phyloP scores from a whole-genome alignment of 2,888 invertebrate species.

The Acanthosoma haemorrhoidale region DNA sequence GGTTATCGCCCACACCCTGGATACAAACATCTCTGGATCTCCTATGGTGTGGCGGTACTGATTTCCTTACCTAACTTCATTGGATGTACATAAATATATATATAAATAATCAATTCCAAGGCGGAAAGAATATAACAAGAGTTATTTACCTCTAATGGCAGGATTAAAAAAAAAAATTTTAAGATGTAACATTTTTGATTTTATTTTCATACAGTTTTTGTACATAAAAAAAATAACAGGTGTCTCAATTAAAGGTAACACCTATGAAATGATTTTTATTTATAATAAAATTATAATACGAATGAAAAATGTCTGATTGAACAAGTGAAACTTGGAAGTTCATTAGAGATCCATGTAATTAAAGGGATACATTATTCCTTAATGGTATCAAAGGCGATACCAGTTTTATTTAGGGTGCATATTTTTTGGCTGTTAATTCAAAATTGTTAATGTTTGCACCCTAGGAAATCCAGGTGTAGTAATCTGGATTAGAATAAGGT shows the following conservation, averaged over 20 bases:
- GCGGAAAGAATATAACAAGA: no score
- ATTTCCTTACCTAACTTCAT: not conserved
- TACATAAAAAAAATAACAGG: not conserved
- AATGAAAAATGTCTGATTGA: not conserved
- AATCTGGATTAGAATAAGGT: not conserved
- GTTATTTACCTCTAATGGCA: not conserved
- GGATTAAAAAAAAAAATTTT: no score
- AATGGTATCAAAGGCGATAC: not conserved
- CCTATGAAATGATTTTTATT: not conserved
- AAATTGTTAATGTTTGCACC: not conserved
- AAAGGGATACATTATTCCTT: not conserved
- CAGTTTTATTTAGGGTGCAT: not conserved
- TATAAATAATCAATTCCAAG: not conserved
- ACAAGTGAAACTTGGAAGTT: not conserved
- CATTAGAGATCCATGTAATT: not conserved
- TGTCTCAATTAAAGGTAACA: not conserved
- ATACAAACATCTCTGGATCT: not conserved
- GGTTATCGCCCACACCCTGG: not conserved
- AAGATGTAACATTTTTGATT: not conserved
- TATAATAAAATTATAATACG: not conserved
- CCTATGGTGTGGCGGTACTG: not conserved
- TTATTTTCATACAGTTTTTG: slow-evolving; percentile 1
- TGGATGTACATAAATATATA: not conserved
- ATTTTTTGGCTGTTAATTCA: not conserved
- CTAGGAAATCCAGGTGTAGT: slow-evolving; percentile 10